Evolutionary conservation across 2,888 invertebrate genomes (phyloP), one percentile per base, ranked within the genome.

Genomic region (Scaptomyza flava): DNA sequence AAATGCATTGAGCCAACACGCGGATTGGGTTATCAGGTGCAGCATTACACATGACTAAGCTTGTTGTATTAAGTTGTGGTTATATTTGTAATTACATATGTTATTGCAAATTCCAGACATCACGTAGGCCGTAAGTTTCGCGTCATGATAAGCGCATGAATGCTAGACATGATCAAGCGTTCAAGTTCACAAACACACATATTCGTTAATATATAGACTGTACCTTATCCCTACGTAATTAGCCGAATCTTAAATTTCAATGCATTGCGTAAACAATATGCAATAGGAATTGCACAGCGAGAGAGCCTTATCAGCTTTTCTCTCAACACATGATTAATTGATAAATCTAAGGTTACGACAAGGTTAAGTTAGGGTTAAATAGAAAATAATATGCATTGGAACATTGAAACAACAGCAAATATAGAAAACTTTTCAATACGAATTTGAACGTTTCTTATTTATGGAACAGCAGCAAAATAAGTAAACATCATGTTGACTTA

Each of bases 101-200:
- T 58, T 76, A 79, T 62, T 82, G 63, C 72, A 43, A 84, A 70
- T 74, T 64, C 69, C 53, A 56, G 51, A 48, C 58, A 65, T 66
- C 82, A 87, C 87, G 85, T 76, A 72, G 76, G 56, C 41, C 46
- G 31, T 51, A 47, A 54, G 71, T 60, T 38, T 46, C 12, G 48
- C 68, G 61, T 62, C 86, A 83, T 83, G 83, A 87, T 77, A 77
- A 85, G 72, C 66, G 57, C 86, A 85, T 85, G 82, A 82, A 57
- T 74, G 74, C 62, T 52, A 68, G 70, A 82, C 88, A 87, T 80
- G 86, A 87, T 83, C 81, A 71, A 68, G 54, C 56, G 64, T 67
- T 79, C 68, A 82, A 71, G 82, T 79, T 87, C 74, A 71, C 3
- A 41, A 17, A 41, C 17, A 17, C 41, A 41, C 41, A 41, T 17